Evolutionary conservation across 1,140 invertebrate genomes (phyloP), one percentile per base, ranked within the genome.

Genomic region (Marisa cornuarietis): DNA sequence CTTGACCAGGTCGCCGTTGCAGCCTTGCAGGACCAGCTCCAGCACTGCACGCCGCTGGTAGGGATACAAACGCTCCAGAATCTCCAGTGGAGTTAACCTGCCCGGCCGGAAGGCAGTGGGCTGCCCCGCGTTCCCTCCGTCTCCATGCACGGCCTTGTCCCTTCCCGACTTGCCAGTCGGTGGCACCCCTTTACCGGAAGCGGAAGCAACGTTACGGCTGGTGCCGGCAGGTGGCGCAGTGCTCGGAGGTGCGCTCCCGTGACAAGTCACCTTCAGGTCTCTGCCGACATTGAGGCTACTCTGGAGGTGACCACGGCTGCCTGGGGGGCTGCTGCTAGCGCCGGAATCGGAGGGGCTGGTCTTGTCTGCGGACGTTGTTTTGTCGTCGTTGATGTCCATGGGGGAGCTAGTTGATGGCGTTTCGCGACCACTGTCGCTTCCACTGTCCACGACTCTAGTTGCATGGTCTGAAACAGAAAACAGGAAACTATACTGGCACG

Each of bases 31-130:
- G 16, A 97, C 95, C 76, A 98, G 89, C 86, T 98, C 96, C 63
- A 99, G 89, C 0, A 98, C 96, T 0, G 95, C 94, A 20, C 95
- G 93, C 58, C 92, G 90, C 88, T 98, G 97, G 71, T 95, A 94
- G 0, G 96, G 96, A 90, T 98, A 98, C 10, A 98, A 91, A 71
- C 95, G 94, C 10, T 94, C 93, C 61, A 98, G 90, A 91, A 97
- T 96, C 82, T 98, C 96, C 58, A 98, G 91, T 1, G 95, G 95
- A 9, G 93, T 92, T 62, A 94, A 92, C 31, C 90, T 87, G 31
- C 91, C 91, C 0, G 89, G 89, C 76, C 90, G 76, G 84, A 86
- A 88, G 11, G 87, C 87, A 58, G 88, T 87, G 14, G 88, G 76
- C 49, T 71, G 61, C 52, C 16, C 62, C 65, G 22, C 7, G 26